Base-by-base conservation (phyloP, 2,888 invertebrate species). In the Poecilobothrus nobilitatus region DNA sequence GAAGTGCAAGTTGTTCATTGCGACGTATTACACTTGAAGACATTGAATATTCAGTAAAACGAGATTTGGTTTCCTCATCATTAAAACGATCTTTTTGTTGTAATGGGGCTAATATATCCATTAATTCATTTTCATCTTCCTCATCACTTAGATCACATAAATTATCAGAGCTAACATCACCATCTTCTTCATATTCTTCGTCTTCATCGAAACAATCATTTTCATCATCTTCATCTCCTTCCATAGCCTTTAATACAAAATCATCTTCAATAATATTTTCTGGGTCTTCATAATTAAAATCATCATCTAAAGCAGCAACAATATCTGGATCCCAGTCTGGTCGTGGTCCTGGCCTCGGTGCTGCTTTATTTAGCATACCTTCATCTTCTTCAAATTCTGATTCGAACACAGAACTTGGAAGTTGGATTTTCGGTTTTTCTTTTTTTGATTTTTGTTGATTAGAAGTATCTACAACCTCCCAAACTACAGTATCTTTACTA, bases 11-110 rank as follows among this genome's bases (percentile, higher is more conserved):
- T 10, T 94, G 91, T 68, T 94, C 87, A 81, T 94, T 95, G 68
- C 97, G 86, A 20, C 87, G 83, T 33, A 97, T 91, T 1, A 95
- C 91, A 73, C 95, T 95, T 37, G 95, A 95, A 0, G 91, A 90
- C 90, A 97, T 91, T 0, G 96, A 96, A 81, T 96, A 97, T 75
- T 92, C 91, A 0, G 97, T 95, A 81, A 96, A 96, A 10, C 91
- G 85, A 0, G 95, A 92, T 78, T 90, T 92, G 0, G 91, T 91
- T 79, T 95, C 94, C 74, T 91, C 91, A 65, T 88, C 86, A 69
- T 80, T 77, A 69, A 81, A 83, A 0, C 83, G 81, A 12, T 83
- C 82, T 67, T 83, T 79, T 2, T 78, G 74, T 74, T 78, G 74
- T 73, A 86, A 81, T 12, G 83, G 83, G 0, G 77, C 81, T 5